phyloP scores from a whole-genome alignment of 1,140 invertebrate species.

The Drosophila parabipectinata region DNA sequence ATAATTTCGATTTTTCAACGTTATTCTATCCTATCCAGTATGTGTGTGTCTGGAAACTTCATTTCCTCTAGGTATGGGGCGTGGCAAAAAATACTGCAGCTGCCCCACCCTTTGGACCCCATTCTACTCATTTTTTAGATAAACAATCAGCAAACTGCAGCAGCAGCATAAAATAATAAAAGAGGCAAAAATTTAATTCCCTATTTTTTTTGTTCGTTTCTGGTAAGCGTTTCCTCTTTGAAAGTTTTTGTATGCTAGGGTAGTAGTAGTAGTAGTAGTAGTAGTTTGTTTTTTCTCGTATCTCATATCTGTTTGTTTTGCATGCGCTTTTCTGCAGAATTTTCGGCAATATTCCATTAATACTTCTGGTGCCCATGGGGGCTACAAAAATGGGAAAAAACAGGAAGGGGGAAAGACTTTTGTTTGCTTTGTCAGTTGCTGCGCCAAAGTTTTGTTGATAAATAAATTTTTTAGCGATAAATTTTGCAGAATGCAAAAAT shows the following conservation, averaged over 20 bases:
- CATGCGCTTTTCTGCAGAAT: slow-evolving; percentile 77
- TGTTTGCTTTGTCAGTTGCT: slow-evolving; percentile 65
- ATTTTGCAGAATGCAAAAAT: slow-evolving; percentile 58
- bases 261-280: not conserved
- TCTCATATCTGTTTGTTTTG: slow-evolving; percentile 34
- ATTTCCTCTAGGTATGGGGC: slow-evolving; percentile 62
- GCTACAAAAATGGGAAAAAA: not conserved
- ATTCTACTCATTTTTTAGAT: slow-evolving; percentile 23
- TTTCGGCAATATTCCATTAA: slow-evolving; percentile 81
- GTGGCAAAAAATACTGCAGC: slow-evolving; percentile 72
- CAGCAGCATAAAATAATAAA: slow-evolving; percentile 70
- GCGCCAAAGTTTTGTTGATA: slow-evolving; percentile 65
- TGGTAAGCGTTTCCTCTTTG: slow-evolving; percentile 44
- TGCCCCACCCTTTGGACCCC: not conserved
- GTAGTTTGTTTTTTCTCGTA: slow-evolving; percentile 32
- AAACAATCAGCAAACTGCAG: slow-evolving; percentile 73
- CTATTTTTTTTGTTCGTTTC: slow-evolving; percentile 10
- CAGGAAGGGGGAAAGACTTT: not conserved
- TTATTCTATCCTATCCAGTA: not conserved
- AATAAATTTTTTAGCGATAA: slow-evolving; percentile 61
- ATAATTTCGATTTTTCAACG: slow-evolving; percentile 69
- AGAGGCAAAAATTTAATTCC: slow-evolving; percentile 44
- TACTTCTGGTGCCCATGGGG: slow-evolving; percentile 37
- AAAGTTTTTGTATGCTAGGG: slow-evolving; percentile 52
- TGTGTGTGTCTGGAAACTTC: slow-evolving; percentile 46